These are phyloP conservation scores for Chloroceryle inda DNA, from an alignment of 2,797 vertebrate species.

Conservation along the genomic window DNA sequence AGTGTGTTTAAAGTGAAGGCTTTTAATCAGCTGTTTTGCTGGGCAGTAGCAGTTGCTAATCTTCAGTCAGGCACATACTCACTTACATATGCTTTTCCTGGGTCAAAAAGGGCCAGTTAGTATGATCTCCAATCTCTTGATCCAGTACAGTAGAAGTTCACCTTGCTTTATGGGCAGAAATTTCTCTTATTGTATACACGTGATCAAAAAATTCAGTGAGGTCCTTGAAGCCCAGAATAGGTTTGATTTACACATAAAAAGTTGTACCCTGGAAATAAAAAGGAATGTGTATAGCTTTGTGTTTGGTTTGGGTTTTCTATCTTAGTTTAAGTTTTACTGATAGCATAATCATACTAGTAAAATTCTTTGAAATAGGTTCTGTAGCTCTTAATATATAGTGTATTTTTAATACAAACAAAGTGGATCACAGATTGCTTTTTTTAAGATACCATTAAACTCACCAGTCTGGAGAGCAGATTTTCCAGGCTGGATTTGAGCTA, in stretches of 20 bases:
- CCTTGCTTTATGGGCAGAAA: neutral
- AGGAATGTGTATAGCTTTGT: neutral
- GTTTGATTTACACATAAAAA: neutral
- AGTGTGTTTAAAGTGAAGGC: neutral
- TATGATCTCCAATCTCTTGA: neutral
- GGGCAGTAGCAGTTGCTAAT: neutral
- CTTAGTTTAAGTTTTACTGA: neutral
- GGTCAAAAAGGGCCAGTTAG: neutral
- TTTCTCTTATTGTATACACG: neutral
- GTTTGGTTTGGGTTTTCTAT: neutral
- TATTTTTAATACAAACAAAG: neutral
- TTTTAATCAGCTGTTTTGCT: conserved; percentile 12
- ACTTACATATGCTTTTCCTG: neutral
- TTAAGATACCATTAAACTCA: neutral
- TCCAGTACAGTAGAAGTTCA: neutral
- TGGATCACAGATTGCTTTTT: neutral
- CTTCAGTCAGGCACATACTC: neutral
- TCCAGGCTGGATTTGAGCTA: neutral
- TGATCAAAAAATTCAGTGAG: neutral
- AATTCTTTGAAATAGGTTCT: neutral
- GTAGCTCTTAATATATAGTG: neutral
- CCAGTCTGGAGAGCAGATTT: neutral
- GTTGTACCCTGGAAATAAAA: neutral
- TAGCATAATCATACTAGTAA: neutral
- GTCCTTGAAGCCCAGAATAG: neutral